Conservation (phyloP, 2,888 invertebrate species). For the Parascotia fuliginaria region DNA sequence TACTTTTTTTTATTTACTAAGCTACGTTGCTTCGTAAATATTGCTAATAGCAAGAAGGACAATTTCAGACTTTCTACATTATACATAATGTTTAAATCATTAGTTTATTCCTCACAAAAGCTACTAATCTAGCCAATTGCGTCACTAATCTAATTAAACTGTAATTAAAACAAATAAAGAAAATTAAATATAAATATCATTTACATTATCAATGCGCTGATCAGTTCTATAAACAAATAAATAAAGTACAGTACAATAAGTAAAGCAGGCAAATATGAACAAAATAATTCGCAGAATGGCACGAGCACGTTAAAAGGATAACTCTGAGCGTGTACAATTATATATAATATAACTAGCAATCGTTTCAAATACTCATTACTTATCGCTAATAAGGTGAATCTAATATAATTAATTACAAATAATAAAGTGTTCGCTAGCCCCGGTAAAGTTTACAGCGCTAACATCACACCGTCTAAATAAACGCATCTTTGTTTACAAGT, state of each 20-base stretch:
- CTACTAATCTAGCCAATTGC: not conserved
- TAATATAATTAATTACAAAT: slow-evolving; percentile 14
- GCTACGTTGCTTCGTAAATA: not conserved
- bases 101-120: not conserved
- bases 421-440: slow-evolving; percentile 33
- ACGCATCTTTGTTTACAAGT: slow-evolving; percentile 27
- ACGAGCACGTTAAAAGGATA: slow-evolving; percentile 15
- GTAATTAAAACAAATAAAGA: not conserved
- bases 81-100: no score
- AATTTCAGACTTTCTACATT: not conserved
- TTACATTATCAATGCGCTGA: slow-evolving; percentile 14
- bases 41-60: not conserved
- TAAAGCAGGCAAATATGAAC: slow-evolving; percentile 35
- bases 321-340: slow-evolving; percentile 8
- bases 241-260: slow-evolving; percentile 1
- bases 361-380: slow-evolving; percentile 16
- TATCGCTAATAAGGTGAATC: slow-evolving; percentile 26
- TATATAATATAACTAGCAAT: slow-evolving; percentile 2
- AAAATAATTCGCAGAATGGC: slow-evolving; percentile 31
- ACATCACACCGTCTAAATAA: slow-evolving; percentile 26
- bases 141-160: not conserved
- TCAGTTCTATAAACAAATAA: slow-evolving; percentile 19
- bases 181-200: not conserved
- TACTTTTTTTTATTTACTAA: no score
- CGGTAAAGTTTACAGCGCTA: slow-evolving; percentile 12